Conservation (phyloP, 2,113 vertebrate genomes). For the Urocynchramus pylzowi region DNA sequence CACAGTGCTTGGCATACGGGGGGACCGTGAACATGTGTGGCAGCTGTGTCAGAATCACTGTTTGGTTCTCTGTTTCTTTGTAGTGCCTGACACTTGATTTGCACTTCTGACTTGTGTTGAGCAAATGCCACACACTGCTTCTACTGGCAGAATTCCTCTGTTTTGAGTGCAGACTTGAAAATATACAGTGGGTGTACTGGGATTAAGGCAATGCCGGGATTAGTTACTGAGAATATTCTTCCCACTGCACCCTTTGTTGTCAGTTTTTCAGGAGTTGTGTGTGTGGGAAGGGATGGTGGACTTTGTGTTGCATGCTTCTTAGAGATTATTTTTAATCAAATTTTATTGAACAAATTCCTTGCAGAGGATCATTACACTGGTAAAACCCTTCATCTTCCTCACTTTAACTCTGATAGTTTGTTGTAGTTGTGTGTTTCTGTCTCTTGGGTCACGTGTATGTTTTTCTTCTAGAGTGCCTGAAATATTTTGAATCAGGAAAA, state of each 20-base stretch:
- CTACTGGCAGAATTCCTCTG: not conserved
- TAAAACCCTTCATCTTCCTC: not conserved
- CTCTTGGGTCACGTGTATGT: not conserved
- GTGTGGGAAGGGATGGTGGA: not conserved
- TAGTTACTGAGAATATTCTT: not conserved
- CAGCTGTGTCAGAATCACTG: not conserved
- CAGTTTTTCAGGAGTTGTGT: not conserved
- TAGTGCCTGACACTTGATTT: not conserved
- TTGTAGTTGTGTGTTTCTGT: not conserved
- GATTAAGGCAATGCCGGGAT: not conserved
- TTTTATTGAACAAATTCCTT: not conserved
- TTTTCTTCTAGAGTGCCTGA: not conserved
- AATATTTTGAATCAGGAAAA: not conserved
- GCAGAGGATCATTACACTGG: not conserved
- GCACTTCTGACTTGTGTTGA: not conserved
- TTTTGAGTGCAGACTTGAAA: not conserved
- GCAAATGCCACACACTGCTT: not conserved
- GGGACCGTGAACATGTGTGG: not conserved
- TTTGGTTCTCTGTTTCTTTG: not conserved
- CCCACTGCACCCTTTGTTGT: not conserved
- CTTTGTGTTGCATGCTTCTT: not conserved
- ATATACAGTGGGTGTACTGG: not conserved
- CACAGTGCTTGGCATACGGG: rapidly evolving
- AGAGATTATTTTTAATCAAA: not conserved
- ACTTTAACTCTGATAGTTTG: not conserved